Evolutionary conservation across 2,888 invertebrate species (phyloP).

Genomic region (Malacosoma neustria): DNA sequence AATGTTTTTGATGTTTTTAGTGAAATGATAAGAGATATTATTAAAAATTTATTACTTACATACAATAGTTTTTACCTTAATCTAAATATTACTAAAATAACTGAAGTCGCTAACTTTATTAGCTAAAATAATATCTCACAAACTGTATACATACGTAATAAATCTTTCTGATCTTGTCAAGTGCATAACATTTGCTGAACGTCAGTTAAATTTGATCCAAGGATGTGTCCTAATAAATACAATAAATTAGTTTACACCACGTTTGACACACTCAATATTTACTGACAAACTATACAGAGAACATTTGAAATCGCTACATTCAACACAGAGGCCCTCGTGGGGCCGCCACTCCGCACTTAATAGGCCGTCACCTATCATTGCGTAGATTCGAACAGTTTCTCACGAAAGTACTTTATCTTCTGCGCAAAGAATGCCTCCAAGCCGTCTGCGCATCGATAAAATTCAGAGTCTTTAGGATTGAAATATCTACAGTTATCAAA

Average conservation of each 20-base stretch:
- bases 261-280: slow-evolving; percentile 44
- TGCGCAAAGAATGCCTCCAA: slow-evolving; percentile 96
- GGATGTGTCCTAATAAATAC: slow-evolving; percentile 63
- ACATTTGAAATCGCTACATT: slow-evolving; percentile 43
- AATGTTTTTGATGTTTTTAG: too few species aligned
- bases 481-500: slow-evolving; percentile 99
- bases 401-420: slow-evolving; percentile 91
- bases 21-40: too few species aligned
- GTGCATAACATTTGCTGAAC: slow-evolving; percentile 34
- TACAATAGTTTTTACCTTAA: slow-evolving; percentile 65
- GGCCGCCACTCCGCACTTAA: slow-evolving; percentile 15
- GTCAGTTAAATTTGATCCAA: slow-evolving; percentile 47
- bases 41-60: slow-evolving; percentile 65
- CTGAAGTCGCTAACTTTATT: slow-evolving; percentile 58
- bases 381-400: slow-evolving; percentile 83
- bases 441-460: slow-evolving; percentile 96
- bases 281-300: slow-evolving; percentile 43
- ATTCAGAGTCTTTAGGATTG: slow-evolving; percentile 95
- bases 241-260: slow-evolving; percentile 59
- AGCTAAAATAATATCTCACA: slow-evolving; percentile 65
- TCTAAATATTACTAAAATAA: slow-evolving; percentile 50
- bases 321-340: too few species aligned
- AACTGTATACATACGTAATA: slow-evolving; percentile 48
- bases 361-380: slow-evolving; percentile 58
- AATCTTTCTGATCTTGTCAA: slow-evolving; percentile 43